Base-by-base conservation (phyloP, 1,140 invertebrate genomes). In the Panulirus ornatus region DNA sequence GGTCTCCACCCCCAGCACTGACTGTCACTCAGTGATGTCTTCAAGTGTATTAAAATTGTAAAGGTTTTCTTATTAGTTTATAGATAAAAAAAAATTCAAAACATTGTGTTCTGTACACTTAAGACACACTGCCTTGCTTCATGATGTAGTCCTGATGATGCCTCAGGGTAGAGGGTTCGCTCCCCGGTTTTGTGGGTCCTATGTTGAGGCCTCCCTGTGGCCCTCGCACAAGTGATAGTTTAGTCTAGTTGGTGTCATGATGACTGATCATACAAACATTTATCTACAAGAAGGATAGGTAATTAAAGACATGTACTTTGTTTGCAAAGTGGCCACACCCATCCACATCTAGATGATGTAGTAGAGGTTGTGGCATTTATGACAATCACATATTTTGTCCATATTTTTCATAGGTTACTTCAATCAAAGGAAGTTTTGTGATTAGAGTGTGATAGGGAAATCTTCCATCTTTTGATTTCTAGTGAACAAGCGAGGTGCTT, bases 151-250 rank as follows among this genome's bases (percentile, higher is more conserved):
- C 76, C 54, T 88, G 54, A 89, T 73, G 70, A 83, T 51, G 88
- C 88, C 88, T 89, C 88, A 89, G 88, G 88, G 88, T 73, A 89
- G 63, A 89, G 88, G 88, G 79, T 89, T 82, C 88, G 88, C 88
- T 89, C 88, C 88, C 88, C 88, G 88, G 79, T 81, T 75, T 58
- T 83, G 88, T 89, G 88, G 88, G 88, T 89, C 88, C 88, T 89
- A 83, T 76, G 70, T 38, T 89, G 51, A 73, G 79, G 79, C 88
- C 78, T 84, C 70, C 88, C 51, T 58, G 30, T 34, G 78, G 66
- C 87, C 47, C 88, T 73, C 88, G 71, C 81, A 63, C 88, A 73
- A 51, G 88, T 89, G 88, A 89, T 89, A 84, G 51, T 16, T 47
- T 76, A 86, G 82, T 84, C 36, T 84, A 47, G 78, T 88, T 82